A percentile compares a stretch with the other conserved stretches of the same genome.
phyloP scores from a whole-genome alignment of 2,113 vertebrate species.

The Microcebus lehilahytsara region DNA sequence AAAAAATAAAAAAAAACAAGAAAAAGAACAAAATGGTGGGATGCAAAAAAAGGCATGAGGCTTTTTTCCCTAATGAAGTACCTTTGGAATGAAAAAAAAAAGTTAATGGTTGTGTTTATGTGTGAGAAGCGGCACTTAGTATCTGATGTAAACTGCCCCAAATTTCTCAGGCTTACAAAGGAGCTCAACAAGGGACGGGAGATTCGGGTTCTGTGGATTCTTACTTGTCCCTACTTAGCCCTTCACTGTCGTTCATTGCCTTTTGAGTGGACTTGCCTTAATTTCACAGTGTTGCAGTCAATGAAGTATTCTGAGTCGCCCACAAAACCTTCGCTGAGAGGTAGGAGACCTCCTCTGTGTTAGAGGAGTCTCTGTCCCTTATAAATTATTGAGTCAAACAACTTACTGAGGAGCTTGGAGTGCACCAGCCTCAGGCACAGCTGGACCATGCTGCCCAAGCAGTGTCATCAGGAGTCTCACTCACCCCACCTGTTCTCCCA shows the following conservation, averaged over 20 bases:
- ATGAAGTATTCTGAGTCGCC: background rate
- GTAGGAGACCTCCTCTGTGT: background rate
- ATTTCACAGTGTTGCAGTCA: background rate
- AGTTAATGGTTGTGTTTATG: background rate
- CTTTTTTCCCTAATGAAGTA: background rate
- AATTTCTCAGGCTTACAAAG: background rate
- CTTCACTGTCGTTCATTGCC: background rate
- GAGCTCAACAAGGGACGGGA: background rate
- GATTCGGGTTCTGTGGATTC: background rate
- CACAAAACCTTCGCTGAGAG: background rate
- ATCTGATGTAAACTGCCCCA: background rate
- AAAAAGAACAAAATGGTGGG: background rate
- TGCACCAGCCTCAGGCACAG: background rate
- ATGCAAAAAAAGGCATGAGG: background rate
- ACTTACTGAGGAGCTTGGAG: background rate
- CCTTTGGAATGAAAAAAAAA: background rate
- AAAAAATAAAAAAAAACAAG: no score
- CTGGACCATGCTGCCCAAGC: background rate
- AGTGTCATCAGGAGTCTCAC: background rate
- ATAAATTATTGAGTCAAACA: background rate
- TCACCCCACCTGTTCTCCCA: background rate
- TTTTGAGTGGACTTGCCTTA: background rate
- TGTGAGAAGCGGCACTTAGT: background rate
- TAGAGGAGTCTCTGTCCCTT: background rate
- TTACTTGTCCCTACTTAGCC: background rate